Evolutionary conservation across 1,140 invertebrate genomes (phyloP).

Genomic region (Patella vulgata): DNA sequence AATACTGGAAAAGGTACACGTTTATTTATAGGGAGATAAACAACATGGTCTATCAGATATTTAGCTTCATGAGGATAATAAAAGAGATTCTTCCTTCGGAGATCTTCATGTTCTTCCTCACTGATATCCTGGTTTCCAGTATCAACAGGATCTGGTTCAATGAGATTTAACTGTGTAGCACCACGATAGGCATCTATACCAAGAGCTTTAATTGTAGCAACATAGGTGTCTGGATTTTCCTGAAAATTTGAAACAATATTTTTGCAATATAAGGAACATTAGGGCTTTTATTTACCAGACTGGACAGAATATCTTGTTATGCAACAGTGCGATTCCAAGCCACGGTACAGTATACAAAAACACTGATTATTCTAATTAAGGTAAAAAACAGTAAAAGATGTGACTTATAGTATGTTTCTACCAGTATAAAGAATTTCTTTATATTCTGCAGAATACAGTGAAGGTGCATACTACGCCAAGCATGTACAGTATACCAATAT

Average conservation of each 20-base stretch:
- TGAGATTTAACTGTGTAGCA: constrained; percentile 63
- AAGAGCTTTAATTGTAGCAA: constrained; percentile 51
- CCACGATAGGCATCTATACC: constrained; percentile 66
- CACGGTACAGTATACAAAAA: too few species aligned
- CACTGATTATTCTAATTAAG: too few species aligned
- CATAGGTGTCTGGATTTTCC: constrained; percentile 62
- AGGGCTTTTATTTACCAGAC: not conserved
- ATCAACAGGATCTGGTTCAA: constrained; percentile 51
- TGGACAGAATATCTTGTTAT: too few species aligned
- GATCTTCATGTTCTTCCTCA: constrained; percentile 12
- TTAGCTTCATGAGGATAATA: constrained; percentile 60
- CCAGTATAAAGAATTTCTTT: too few species aligned
- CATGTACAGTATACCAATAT: too few species aligned
- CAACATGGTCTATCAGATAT: constrained; percentile 65
- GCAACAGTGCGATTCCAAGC: too few species aligned
- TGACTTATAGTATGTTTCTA: too few species aligned
- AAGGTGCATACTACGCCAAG: too few species aligned
- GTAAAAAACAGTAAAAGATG: too few species aligned
- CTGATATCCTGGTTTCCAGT: not conserved
- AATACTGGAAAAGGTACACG: constrained; percentile 59
- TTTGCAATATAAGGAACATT: too few species aligned
- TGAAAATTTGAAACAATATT: constrained; percentile 34
- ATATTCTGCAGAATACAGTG: too few species aligned
- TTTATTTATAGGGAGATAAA: constrained; percentile 65
- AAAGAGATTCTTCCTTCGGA: not conserved